These are phyloP conservation scores for Trypoxylus dichotomus DNA, from an alignment of 1,140 invertebrate genomes.

Conservation along the genomic window DNA sequence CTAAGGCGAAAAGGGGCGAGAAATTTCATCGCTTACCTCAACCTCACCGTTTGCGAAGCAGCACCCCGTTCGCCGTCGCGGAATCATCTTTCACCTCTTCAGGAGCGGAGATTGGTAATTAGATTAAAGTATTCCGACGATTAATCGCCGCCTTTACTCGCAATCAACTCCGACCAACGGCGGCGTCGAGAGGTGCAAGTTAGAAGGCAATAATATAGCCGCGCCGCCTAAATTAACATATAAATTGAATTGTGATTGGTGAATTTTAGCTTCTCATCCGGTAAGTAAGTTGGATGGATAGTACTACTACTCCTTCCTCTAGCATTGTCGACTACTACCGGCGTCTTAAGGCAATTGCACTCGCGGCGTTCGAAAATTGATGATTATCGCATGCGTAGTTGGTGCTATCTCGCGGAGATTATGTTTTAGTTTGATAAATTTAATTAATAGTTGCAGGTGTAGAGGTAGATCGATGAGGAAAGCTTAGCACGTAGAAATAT, in stretches of 20 bases:
- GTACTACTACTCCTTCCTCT: too few species aligned
- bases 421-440: too few species aligned
- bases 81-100: slow-evolving; percentile 21
- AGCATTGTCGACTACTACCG: too few species aligned
- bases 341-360: too few species aligned
- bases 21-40: neutral
- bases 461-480: too few species aligned
- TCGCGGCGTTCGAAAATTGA: too few species aligned
- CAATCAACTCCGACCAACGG: slow-evolving; percentile 8
- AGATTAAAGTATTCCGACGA: slow-evolving; percentile 26
- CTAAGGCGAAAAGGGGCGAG: neutral
- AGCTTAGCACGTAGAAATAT: too few species aligned
- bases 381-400: too few species aligned
- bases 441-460: too few species aligned
- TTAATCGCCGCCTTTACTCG: slow-evolving; percentile 16
- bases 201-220: slow-evolving; percentile 12
- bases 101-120: slow-evolving; percentile 25
- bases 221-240: slow-evolving; percentile 25
- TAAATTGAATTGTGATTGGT: slow-evolving; percentile 28
- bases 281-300: too few species aligned
- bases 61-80: neutral
- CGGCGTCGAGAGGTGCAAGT: slow-evolving; percentile 5
- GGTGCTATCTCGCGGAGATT: too few species aligned
- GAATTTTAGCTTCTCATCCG: neutral
- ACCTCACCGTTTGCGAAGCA: neutral